Percentiles rank a stretch among this genome's conserved stretches.
Conservation (phyloP, 2,888 invertebrate genomes). For the Mesorhabditis belari region DNA sequence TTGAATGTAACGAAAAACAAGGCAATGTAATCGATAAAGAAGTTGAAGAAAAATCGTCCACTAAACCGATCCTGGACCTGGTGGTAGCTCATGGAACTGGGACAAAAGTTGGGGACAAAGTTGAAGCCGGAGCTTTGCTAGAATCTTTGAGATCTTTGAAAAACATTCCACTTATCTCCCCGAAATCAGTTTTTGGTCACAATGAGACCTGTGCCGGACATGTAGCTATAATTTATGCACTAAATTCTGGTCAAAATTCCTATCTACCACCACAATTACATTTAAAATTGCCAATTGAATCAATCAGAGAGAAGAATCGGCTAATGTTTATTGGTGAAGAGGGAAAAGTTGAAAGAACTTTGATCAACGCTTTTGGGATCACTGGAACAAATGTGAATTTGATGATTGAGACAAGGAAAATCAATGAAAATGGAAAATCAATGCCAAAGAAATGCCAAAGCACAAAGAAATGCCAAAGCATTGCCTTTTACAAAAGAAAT, state of each 20-base stretch:
- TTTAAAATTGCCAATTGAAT: constrained; percentile 24
- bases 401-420: too few species aligned
- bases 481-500: constrained; percentile 4
- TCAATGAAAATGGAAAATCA: too few species aligned
- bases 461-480: not conserved
- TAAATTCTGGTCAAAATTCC: constrained; percentile 7
- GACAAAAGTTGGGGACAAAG: constrained; percentile 41
- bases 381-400: constrained; percentile 31
- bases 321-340: constrained; percentile 30
- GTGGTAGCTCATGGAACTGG: constrained; percentile 51
- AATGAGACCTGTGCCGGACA: not conserved
- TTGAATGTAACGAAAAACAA: not conserved
- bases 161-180: constrained; percentile 12
- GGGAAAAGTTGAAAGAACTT: constrained; percentile 13
- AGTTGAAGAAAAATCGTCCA: too few species aligned
- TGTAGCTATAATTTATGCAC: not conserved
- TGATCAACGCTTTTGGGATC: constrained; percentile 32
- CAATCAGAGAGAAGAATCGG: constrained; percentile 11
- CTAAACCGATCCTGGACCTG: constrained; percentile 29
- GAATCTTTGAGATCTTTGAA: constrained; percentile 20
- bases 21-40: too few species aligned
- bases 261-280: constrained; percentile 31
- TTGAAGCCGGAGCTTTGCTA: constrained; percentile 30
- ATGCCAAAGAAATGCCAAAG: constrained; percentile 1
- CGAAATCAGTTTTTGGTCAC: not conserved